A percentile compares a stretch with the other conserved stretches of the same genome.
Conservation (phyloP, 2,113 vertebrate species). For the Macquaria ambigua region DNA sequence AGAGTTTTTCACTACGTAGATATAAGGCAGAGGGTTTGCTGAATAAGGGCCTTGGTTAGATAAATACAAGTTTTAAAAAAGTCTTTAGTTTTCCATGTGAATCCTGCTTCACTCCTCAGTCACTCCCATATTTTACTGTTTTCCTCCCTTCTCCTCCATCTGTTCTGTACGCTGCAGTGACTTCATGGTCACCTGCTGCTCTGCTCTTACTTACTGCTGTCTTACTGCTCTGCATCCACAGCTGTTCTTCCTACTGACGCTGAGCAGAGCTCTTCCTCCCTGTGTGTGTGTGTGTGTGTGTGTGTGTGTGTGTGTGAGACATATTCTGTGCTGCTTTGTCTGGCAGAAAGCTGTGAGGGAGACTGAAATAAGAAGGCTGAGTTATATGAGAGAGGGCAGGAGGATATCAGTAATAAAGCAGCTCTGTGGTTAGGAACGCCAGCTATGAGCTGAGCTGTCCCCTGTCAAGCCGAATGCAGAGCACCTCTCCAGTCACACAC, state of each 20-base stretch:
- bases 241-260: conserved; percentile 62
- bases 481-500: conserved; percentile 41
- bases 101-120: background rate
- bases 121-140: background rate
- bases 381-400: conserved; percentile 77
- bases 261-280: conserved; percentile 44
- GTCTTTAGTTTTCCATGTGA: conserved; percentile 3
- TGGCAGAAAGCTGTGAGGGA: conserved; percentile 56
- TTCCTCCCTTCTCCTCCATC: conserved; percentile 35
- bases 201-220: conserved; percentile 59
- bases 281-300: conserved; percentile 2
- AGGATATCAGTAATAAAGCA: conserved; percentile 81
- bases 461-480: conserved; percentile 65
- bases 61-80: conserved; percentile 5
- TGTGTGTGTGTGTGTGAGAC: conserved; percentile 38
- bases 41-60: background rate
- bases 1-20: background rate
- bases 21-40: background rate
- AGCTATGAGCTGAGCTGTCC: conserved; percentile 74
- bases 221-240: conserved; percentile 54
- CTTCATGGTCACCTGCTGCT: conserved; percentile 72
- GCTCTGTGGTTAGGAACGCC: conserved; percentile 67
- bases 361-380: conserved; percentile 68
- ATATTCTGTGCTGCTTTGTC: conserved; percentile 61
- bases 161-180: conserved; percentile 41